A percentile compares a stretch with the other conserved stretches of the same genome.
Conservation (phyloP, 2,888 invertebrate species). For the Chrysolina americana region DNA sequence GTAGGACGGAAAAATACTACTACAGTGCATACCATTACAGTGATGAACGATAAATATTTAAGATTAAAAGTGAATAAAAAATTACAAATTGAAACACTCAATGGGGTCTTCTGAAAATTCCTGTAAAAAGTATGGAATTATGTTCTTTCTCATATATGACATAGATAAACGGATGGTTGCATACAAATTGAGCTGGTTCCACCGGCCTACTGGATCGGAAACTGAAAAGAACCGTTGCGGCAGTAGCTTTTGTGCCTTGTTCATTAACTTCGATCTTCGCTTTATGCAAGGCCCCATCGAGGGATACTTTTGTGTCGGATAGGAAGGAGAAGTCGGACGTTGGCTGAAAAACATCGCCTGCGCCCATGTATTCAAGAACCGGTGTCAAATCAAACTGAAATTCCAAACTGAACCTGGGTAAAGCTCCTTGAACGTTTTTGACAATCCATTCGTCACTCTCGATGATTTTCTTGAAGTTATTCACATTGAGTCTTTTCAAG, state of each 20-base stretch:
- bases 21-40: too few relatives aligned
- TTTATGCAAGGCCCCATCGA: conserved; percentile 79
- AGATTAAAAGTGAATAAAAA: too few relatives aligned
- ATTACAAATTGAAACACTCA: conserved; percentile 46
- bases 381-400: conserved; percentile 77
- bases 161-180: conserved; percentile 91
- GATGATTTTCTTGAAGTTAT: conserved; percentile 78
- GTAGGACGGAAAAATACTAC: too few relatives aligned
- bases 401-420: conserved; percentile 89
- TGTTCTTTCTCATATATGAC: conserved; percentile 82
- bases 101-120: conserved; percentile 75
- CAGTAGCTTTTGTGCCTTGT: conserved; percentile 89
- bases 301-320: conserved; percentile 66
- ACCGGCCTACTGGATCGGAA: conserved; percentile 89
- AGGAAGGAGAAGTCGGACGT: conserved; percentile 79
- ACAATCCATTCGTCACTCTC: conserved; percentile 77
- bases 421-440: conserved; percentile 82
- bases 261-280: conserved; percentile 89
- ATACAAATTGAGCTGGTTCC: conserved; percentile 84
- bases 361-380: conserved; percentile 79
- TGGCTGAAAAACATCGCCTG: conserved; percentile 78
- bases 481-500: conserved; percentile 79
- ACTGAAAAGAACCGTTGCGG: conserved; percentile 87
- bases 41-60: too few relatives aligned
- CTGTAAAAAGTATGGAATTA: conserved; percentile 79